Base-by-base conservation (phyloP, 1,140 invertebrate species). In the Calosoma granatense region DNA sequence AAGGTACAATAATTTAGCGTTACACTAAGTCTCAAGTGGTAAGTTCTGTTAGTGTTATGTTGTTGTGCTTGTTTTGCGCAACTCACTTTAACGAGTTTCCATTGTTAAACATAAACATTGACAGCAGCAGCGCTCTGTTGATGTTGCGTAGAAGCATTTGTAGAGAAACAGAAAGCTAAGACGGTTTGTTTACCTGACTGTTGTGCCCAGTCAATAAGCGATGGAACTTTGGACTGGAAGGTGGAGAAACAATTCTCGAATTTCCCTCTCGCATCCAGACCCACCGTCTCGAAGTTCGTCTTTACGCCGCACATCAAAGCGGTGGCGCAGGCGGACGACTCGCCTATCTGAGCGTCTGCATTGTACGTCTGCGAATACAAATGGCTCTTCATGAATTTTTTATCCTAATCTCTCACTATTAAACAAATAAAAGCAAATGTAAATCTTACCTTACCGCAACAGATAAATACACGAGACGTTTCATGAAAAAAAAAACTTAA, bases 201-300 rank as follows among this genome's bases (percentile, higher is more conserved):
- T 64, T 87, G 81, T 0, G 86, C 87, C 88, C 88, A 91, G 54
- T 83, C 77, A 2, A 89, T 71, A 23, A 92, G 75, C 0, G 85
- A 88, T 1, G 80, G 75, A 19, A 87, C 81, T 67, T 67, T 79
- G 2, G 75, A 78, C 54, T 69, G 73, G 67, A 65, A 70, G 62
- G 74, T 76, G 36, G 80, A 80, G 6, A 75, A 63, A 64, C 79
- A 81, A 58, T 78, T 71, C 68, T 66, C 79, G 69, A 63, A 80
- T 63, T 67, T 70, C 1, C 77, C 83, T 6, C 76, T 76, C 4
- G 80, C 77, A 63, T 85, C 81, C 6, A 87, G 61, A 9, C 84
- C 84, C 1, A 86, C 67, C 0, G 83, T 85, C 63, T 84, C 83
- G 61, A 80, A 83, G 64, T 84, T 79, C 0, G 82, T 78, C 67